Base-by-base conservation (phyloP, 2,888 invertebrate genomes). In the Dicycla oo region DNA sequence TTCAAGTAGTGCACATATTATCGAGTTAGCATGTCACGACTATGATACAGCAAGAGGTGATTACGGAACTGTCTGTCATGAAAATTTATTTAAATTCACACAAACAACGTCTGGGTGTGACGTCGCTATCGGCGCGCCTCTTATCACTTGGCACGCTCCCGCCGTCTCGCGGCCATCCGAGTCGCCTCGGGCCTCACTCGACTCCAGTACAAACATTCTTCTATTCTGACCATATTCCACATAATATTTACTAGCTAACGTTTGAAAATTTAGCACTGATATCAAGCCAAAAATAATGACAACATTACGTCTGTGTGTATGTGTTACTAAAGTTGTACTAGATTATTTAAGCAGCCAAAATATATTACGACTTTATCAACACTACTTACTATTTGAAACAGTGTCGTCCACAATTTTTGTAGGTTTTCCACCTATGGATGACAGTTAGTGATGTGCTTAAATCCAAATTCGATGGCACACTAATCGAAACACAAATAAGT, bases 31-130 rank as follows among this genome's bases (percentile, higher is more conserved):
- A 92, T 93, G 92, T 93, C 92, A 93, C 91, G 91, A 91, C 91
- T 93, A 91, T 89, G 89, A 91, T 92, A 92, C 91, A 92, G 93
- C 92, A 90, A 93, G 94, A 93, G 92, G 93, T 94, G 95, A 95
- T 95, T 95, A 95, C 95, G 94, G 95, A 96, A 95, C 94, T 94
- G 95, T 95, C 95, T 95, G 95, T 95, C 95, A 95, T 94, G 95
- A 95, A 95, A 95, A 95, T 95, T 94, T 96, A 95, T 96, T 96
- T 95, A 95, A 95, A 95, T 95, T 95, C 94, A 95, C 95, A 95
- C 95, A 95, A 96, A 95, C 95, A 96, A 94, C 95, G 96, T 96
- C 96, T 96, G 96, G 95, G 95, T 93, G 94, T 95, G 95, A 95
- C 95, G 96, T 95, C 91, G 94, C 94, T 95, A 95, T 95, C 95